These are phyloP conservation scores for Triplophysa dalaica DNA, from an alignment of 2,113 vertebrate genomes.

Conservation along the genomic window DNA sequence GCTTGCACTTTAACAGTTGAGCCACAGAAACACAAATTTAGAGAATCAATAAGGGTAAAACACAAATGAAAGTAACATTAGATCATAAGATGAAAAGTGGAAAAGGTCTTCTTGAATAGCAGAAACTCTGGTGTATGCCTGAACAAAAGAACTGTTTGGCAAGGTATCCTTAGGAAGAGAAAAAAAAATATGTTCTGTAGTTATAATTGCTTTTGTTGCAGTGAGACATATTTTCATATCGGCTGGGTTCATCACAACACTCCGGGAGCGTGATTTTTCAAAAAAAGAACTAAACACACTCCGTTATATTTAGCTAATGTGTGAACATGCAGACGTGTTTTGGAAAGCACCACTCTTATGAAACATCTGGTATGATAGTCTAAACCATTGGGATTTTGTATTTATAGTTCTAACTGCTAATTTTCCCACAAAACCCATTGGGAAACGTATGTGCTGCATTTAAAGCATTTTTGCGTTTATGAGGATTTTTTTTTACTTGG, in stretches of 20 bases:
- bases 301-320: conserved; percentile 13
- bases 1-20: neutral
- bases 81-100: neutral
- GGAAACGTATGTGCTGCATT: conserved; percentile 2
- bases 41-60: no score
- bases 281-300: conserved; percentile 4
- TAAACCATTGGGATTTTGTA: conserved; percentile 40
- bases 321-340: conserved; percentile 36
- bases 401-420: conserved; percentile 47
- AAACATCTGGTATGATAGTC: conserved; percentile 48
- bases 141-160: neutral
- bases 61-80: no score
- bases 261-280: neutral
- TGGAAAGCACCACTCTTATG: conserved; percentile 32
- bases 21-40: neutral
- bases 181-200: neutral
- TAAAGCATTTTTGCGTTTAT: conserved; percentile 20
- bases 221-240: neutral
- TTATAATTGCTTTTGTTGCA: conserved; percentile 1
- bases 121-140: no score
- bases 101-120: neutral
- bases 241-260: conserved; percentile 5
- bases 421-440: neutral
- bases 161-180: neutral
- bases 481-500: neutral